Evolutionary conservation across 2,797 vertebrate genomes (phyloP), one percentile per base, ranked within the genome.

Genomic region (Tadarida brasiliensis): DNA sequence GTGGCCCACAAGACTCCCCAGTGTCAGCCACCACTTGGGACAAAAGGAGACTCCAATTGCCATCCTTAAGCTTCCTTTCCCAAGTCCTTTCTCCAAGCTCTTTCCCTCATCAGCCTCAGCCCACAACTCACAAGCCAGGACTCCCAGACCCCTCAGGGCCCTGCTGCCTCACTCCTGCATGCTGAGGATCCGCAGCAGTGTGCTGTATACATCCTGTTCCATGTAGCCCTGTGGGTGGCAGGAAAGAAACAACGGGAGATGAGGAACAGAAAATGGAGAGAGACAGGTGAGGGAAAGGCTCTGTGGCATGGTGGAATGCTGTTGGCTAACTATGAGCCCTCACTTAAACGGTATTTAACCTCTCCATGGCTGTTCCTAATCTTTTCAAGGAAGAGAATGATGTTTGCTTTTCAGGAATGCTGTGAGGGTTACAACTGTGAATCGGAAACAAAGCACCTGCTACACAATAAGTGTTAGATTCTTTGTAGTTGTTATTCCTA

Each of bases 111-210:
- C 33, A 47, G 65, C 65, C 28, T 47, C 59, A 61, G 70, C 19
- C 39, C 33, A 57, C 44, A 67, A 94, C 94, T 93, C 86, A 96
- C 92, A 73, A 63, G 71, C 63, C 68, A 89, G 74, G 84, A 84
- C n/a, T 35, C 20, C 26, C 2, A 2, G 61, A 8, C 47, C 44
- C 92, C 88, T 73, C 71, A 71, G 57, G 59, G 33, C 24, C 10
- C 8, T 11, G 2, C 28, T 11, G n/a, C 59, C 57, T 97, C 94
- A 96, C 17, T 94, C 97, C 70, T 98, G 96, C 7, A 92, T 70
- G 90, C 93, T 96, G 96, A 99, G 98, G 89, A 99, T 98, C 57
- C 92, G 96, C 54, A 98, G 97, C 56, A 99, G 97, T 90, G 96
- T 93, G 0, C 94, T 78, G n/a, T 99, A 98, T 1, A 98, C 98